These are phyloP conservation scores for Myrmecophaga tridactyla DNA, from an alignment of 2,113 vertebrate species.

Conservation along the genomic window DNA sequence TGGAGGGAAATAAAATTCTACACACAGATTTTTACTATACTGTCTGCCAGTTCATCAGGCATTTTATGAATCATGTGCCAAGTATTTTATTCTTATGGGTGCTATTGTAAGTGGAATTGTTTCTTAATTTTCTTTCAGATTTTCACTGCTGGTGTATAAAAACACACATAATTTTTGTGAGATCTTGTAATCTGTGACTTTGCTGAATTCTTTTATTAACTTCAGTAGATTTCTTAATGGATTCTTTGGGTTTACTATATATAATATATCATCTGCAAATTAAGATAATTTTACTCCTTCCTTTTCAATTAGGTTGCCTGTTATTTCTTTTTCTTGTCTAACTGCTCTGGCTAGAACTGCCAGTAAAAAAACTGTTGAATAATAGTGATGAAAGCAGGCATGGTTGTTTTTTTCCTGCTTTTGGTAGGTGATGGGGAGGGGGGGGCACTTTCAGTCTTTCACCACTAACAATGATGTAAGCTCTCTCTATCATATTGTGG, in stretches of 20 bases:
- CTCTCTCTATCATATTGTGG: not conserved
- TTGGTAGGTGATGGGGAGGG: too few species aligned
- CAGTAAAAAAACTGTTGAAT: not conserved
- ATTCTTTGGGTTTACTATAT: not conserved
- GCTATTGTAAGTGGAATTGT: not conserved
- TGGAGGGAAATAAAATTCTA: not conserved
- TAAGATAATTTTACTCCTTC: not conserved
- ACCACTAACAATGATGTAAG: not conserved
- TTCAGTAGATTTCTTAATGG: not conserved
- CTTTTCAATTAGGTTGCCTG: not conserved
- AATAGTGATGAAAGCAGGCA: not conserved
- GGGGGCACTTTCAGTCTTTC: not conserved
- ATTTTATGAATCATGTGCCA: not conserved
- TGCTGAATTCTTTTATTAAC: not conserved
- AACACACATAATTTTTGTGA: not conserved
- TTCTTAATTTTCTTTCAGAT: not conserved
- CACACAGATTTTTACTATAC: not conserved
- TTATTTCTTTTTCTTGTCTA: not conserved
- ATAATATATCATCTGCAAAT: not conserved
- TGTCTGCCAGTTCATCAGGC: not conserved
- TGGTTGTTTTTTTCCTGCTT: not conserved
- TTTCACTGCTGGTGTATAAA: not conserved
- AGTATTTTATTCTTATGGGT: not conserved
- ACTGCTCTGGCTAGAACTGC: not conserved
- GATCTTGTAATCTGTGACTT: not conserved